These are phyloP conservation scores for Beaufortia kweichowensis DNA, from an alignment of 2,113 vertebrate genomes.

Conservation along the genomic window DNA sequence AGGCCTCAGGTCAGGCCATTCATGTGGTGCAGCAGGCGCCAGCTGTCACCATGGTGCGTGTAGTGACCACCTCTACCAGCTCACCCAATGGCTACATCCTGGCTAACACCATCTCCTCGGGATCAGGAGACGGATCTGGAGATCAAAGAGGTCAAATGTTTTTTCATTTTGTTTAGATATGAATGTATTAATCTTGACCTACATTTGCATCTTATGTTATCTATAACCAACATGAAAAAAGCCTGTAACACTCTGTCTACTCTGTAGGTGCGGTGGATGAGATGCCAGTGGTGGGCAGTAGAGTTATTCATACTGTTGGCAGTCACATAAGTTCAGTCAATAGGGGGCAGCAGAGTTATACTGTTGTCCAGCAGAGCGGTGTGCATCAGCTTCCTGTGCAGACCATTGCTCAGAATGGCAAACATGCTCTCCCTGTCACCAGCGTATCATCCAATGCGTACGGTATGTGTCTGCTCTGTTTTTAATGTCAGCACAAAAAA, in stretches of 20 bases:
- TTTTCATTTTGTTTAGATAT: background rate
- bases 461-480: conserved; percentile 66
- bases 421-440: conserved; percentile 80
- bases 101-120: conserved; percentile 72
- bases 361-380: conserved; percentile 81
- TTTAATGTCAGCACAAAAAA: too few relatives aligned
- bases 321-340: conserved; percentile 77
- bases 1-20: conserved; percentile 82
- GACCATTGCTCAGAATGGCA: conserved; percentile 90
- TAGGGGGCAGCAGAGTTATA: conserved; percentile 81
- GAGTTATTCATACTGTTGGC: conserved; percentile 90
- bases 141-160: conserved; percentile 68
- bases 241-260: background rate
- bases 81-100: conserved; percentile 90
- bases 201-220: background rate
- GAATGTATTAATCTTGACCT: background rate
- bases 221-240: too few relatives aligned
- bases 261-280: conserved; percentile 75
- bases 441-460: conserved; percentile 79
- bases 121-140: conserved; percentile 70
- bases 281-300: conserved; percentile 75
- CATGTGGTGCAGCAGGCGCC: conserved; percentile 88
- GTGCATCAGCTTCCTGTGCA: conserved; percentile 88
- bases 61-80: conserved; percentile 82
- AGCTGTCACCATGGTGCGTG: conserved; percentile 91